Base-by-base conservation (phyloP, 2,113 vertebrate genomes). In the Setophaga petechia region DNA sequence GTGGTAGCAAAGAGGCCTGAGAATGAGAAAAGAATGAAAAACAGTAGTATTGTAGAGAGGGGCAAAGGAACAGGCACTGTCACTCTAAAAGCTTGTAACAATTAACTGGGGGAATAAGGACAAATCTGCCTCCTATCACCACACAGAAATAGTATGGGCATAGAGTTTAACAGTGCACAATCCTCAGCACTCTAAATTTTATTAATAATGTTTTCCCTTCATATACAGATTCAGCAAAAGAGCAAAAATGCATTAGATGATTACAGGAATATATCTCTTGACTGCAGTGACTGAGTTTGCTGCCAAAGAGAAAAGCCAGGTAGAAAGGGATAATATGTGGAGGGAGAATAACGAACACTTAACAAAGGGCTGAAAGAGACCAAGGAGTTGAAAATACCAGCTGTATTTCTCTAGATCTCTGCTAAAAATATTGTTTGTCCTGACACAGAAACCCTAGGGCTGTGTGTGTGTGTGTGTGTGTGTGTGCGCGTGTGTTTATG, bases 371-470 rank as follows among this genome's bases (percentile, higher is more conserved):
- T 90, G 81, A 89, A 84, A 87, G 65, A 52, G 47, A 85, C n/a
- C 3, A 9, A 61, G 25, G 52, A 87, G 25, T 55, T 89, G 54
- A 68, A 84, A 95, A 57, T 35, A 17, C 21, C 18, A 33, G 66
- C 49, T 41, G 15, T 15, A 62, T 91, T 96, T 96, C 95, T 94
- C 96, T 30, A 63, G 54, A 52, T 71, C 21, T 72, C 20, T 78
- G 37, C 61, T 84, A 84, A 90, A 86, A 93, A 94, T 49, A 77
- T 20, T 84, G 89, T 61, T 77, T 87, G 74, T 71, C 65, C 90
- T 88, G 65, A 80, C 58, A 85, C 8, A 76, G 89, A 83, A 88
- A 86, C 51, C 74, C 52, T 54, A 57, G 11, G 33, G 75, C 43
- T 92, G 30, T 33, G 9, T 44, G 18, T 43, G 33, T 57, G 55